phyloP scores from a whole-genome alignment of 1,140 invertebrate species.

The Drosophila sp. region DNA sequence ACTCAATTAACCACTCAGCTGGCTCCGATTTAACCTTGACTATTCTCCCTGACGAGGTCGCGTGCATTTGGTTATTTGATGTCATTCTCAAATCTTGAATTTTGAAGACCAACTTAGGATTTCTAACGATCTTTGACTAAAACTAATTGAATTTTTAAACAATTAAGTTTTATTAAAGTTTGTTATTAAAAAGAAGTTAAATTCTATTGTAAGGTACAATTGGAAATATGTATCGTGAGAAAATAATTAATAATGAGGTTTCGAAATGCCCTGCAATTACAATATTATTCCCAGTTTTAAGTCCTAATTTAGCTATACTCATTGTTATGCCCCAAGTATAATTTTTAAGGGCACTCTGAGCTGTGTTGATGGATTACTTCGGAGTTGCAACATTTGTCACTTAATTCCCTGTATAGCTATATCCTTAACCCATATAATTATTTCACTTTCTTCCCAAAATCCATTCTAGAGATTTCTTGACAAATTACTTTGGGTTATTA shows the following conservation, averaged over 20 bases:
- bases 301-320: too few relatives aligned
- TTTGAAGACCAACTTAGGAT: conserved; percentile 5
- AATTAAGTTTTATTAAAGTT: too few relatives aligned
- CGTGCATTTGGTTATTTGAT: background rate
- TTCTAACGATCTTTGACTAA: too few relatives aligned
- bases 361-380: background rate
- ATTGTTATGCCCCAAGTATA: too few relatives aligned
- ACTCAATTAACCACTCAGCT: conserved; percentile 53
- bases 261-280: too few relatives aligned
- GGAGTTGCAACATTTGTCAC: background rate
- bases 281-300: too few relatives aligned
- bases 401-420: background rate
- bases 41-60: conserved; percentile 2
- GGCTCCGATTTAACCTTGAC: conserved; percentile 23
- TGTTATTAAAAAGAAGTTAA: too few relatives aligned
- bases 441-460: background rate
- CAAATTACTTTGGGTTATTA: conserved; percentile 11
- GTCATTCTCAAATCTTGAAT: background rate
- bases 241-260: too few relatives aligned
- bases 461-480: background rate
- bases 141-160: too few relatives aligned
- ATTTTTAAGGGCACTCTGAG: too few relatives aligned
- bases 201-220: too few relatives aligned
- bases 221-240: too few relatives aligned
- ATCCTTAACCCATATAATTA: background rate